Evolutionary conservation across 2,888 invertebrate genomes (phyloP), one percentile per base, ranked within the genome.

Genomic region (Schizaphis graminum): DNA sequence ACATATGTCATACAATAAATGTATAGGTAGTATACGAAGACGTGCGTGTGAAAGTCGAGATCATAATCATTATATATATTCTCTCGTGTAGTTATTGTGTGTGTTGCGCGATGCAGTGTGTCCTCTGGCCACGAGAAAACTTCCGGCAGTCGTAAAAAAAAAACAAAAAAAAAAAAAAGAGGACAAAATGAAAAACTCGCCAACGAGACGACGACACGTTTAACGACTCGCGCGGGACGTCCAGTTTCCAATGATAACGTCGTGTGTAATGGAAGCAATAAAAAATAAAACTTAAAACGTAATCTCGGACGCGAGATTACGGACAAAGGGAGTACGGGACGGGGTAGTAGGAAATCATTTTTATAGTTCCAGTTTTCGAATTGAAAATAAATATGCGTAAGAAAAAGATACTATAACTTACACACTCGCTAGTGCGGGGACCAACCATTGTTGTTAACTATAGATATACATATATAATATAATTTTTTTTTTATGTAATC

Each of bases 241-340:
- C 84, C 93, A 89, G 93, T 93, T 53, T 93, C 89, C 56, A 84
- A 77, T 84, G 93, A 89, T 84, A 89, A 89, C 93, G 92, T 49
- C 35, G 88, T 67, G 86, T 53, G 53, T 84, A 86, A 89, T 89
- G 89, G 56, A 89, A 93, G 84, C 44, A 84, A 93, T 93, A 93
- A 93, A 92, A 93, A 44, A 67, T 35, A 53, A 88, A 93, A 89
- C 93, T 89, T 57, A 84, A 92, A 93, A 89, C 93, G 93, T 57
- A 84, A 92, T 92, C 92, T 88, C 53, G 41, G 35, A 67, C 86
- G 24, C 41, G 16, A 24, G 67, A 77, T 77, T 35, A 8, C 8
- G 35, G 35, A 84, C 47, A 35, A 13, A 35, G 11, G 11, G 67
- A 13, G 89, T n/a, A 26, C 61, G 90, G 35, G n/a, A 61, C 24